phyloP scores from a whole-genome alignment of 2,888 invertebrate genomes.

The Tipula vernalis region DNA sequence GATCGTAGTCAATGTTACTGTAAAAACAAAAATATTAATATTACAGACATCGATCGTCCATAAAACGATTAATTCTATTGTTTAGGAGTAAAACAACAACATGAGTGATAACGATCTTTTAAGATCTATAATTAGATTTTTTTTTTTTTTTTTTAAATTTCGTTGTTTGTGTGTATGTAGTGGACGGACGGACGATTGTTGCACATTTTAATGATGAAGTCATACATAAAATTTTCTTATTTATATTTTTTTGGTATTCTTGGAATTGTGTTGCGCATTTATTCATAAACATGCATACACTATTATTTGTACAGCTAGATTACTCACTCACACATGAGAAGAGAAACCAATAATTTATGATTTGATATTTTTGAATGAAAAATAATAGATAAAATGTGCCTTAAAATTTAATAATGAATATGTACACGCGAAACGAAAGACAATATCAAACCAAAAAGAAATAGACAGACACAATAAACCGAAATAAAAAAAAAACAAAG shows the following conservation, averaged over 20 bases:
- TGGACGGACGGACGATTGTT: background rate
- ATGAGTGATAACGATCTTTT: background rate
- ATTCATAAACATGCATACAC: background rate
- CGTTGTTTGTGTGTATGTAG: background rate
- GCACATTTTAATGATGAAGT: slow-evolving; percentile 4
- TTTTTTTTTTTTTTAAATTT: background rate
- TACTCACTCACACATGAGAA: background rate
- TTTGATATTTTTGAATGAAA: background rate
- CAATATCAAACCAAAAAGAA: background rate
- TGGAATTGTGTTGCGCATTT: background rate
- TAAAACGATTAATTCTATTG: background rate
- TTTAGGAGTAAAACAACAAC: background rate
- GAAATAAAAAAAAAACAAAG: background rate
- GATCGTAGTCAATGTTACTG: background rate
- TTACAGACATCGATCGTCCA: background rate
- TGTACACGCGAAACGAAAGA: background rate
- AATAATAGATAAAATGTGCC: background rate
- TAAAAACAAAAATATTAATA: background rate
- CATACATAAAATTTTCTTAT: background rate
- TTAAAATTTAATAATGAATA: background rate
- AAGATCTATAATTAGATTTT: background rate
- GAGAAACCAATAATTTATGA: background rate
- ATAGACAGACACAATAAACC: background rate
- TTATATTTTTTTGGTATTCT: background rate
- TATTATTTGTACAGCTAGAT: background rate